Conservation (phyloP, 2,113 vertebrate species). For the Pseudonaja textilis region DNA sequence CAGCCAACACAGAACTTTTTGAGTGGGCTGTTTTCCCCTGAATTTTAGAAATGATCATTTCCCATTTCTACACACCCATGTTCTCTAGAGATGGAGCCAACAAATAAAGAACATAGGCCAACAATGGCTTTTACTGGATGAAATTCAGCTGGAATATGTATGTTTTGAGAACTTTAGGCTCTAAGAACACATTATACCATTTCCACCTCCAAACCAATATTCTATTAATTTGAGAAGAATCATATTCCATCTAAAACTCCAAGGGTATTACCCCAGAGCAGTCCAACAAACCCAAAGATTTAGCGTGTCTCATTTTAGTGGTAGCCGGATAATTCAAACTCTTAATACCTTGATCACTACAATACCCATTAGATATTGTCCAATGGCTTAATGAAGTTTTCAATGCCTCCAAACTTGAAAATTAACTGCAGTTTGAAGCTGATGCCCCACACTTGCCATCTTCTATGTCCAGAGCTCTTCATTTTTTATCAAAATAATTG, state of each 20-base stretch:
- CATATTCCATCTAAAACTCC: background rate
- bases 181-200: background rate
- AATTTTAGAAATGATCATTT: background rate
- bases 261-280: background rate
- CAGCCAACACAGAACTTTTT: background rate
- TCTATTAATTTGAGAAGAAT: background rate
- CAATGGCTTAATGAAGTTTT: background rate
- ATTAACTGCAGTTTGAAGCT: background rate
- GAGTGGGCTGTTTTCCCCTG: background rate
- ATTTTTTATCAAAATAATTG: constrained; percentile 54
- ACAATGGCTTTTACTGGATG: background rate
- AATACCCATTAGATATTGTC: background rate
- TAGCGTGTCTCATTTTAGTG: background rate
- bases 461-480: constrained; percentile 13
- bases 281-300: background rate
- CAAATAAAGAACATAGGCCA: background rate
- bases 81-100: constrained; percentile 8
- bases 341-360: background rate
- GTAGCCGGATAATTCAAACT: background rate
- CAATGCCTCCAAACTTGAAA: background rate
- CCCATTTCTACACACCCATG: background rate
- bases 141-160: background rate
- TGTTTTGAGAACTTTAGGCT: background rate
- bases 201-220: background rate
- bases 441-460: background rate